A percentile compares a stretch with the other conserved stretches of the same genome.
Conservation (phyloP, 2,113 vertebrate species). For the Morone chrysops region DNA sequence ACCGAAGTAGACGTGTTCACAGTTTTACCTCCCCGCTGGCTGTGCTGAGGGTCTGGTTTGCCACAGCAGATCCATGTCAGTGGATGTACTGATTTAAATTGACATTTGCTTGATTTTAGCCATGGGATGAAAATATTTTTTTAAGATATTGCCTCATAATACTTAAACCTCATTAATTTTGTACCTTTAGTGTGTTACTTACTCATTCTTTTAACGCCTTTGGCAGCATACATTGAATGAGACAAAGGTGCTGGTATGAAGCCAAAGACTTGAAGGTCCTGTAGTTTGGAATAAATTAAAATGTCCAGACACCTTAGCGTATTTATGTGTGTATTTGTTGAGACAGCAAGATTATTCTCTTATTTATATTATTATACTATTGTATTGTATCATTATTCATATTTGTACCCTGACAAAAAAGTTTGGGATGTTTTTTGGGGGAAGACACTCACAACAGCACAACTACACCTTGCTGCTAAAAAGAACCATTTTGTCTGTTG, state of each 20-base stretch:
- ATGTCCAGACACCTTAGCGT: not conserved
- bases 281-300: not conserved
- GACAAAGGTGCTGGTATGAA: not conserved
- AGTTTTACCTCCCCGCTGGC: constrained; percentile 16
- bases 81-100: not conserved
- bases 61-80: constrained; percentile 2
- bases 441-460: not conserved
- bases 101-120: constrained; percentile 8
- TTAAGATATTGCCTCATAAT: not conserved
- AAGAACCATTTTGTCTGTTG: not conserved
- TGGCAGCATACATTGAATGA: not conserved
- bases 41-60: constrained; percentile 24
- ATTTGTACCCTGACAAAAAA: not conserved
- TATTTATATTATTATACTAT: not conserved
- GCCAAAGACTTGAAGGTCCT: not conserved
- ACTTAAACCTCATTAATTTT: not conserved
- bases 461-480: not conserved
- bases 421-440: not conserved
- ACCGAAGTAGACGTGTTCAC: constrained; percentile 11
- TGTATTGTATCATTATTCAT: not conserved
- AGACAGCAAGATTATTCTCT: not conserved
- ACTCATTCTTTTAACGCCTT: not conserved
- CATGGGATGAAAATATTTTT: not conserved
- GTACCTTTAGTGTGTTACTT: not conserved
- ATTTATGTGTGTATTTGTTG: not conserved